Conservation (phyloP, 2,797 vertebrate genomes). For the Neosilurus hyrtlii region DNA sequence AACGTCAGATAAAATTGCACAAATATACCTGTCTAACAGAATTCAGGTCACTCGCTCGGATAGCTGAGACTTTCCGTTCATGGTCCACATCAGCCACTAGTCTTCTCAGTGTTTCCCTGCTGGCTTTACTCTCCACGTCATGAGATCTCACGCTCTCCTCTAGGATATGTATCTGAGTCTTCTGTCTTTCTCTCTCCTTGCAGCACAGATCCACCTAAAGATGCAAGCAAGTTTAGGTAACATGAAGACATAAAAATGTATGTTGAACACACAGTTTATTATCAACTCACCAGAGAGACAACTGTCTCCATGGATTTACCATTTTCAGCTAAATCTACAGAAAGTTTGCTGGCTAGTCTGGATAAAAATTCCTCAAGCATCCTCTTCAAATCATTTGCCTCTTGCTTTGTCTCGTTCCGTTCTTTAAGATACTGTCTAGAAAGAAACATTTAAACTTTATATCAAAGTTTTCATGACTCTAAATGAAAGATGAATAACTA, state of each 20-base stretch:
- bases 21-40: constrained; percentile 76
- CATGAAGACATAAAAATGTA: not conserved
- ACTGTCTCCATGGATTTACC: constrained; percentile 67
- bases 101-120: constrained; percentile 82
- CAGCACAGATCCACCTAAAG: constrained; percentile 67
- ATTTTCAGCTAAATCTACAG: constrained; percentile 59
- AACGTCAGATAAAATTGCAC: not conserved
- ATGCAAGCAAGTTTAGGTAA: constrained; percentile 20
- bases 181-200: constrained; percentile 72
- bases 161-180: constrained; percentile 70
- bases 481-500: not conserved
- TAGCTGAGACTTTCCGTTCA: constrained; percentile 73
- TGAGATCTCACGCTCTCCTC: constrained; percentile 77
- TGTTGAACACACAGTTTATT: not conserved
- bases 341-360: constrained; percentile 65
- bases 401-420: constrained; percentile 65
- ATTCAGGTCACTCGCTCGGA: constrained; percentile 68
- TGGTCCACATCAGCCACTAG: constrained; percentile 79
- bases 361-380: constrained; percentile 67
- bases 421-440: constrained; percentile 66
- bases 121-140: constrained; percentile 86
- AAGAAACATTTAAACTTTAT: constrained; percentile 36
- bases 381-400: constrained; percentile 59
- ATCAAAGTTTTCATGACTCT: not conserved
- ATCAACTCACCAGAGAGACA: constrained; percentile 67